Evolutionary conservation across 2,113 vertebrate species (phyloP), one percentile per base, ranked within the genome.

Genomic region (Lutjanus erythropterus): DNA sequence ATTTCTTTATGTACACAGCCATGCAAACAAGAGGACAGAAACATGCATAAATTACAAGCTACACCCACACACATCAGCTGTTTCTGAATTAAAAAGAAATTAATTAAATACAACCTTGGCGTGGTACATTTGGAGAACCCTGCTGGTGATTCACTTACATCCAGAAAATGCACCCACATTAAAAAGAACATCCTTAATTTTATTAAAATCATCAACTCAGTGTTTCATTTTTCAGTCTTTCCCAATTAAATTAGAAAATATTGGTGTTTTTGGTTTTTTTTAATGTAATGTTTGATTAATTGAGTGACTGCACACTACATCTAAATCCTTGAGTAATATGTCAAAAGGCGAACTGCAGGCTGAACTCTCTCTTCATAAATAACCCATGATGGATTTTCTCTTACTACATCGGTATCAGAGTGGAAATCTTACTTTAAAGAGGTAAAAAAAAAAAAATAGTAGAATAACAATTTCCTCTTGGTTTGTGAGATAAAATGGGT

Each of bases 391-490:
- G 0, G 42, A 77, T 71, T n/a, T 67, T 23, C 47, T 71, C 27
- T 55, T 10, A 49, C 12, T 50, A 9, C 0, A 1, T 0, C 10
- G 44, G 31, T 58, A 70, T 81, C 60, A 19, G 4, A 50, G 71
- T 58, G 35, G 4, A 59, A 75, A 71, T 76, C 31, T 16, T 25
- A 60, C 65, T 76, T 61, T 12, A 62, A 71, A 52, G 9, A 18
- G 25, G 2, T 1, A 9, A 25, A 9, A 29, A 46, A 47, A 39
- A 18, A 64, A 55, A 72, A 37, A 60, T 3, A 27, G 33, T 23
- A 61, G 41, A 68, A 69, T 42, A 74, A 78, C 62, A 91, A 86
- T 88, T 83, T 89, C 65, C 82, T 78, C 46, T 75, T 66, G 69
- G 81, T 80, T 78, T 74, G 49, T 50, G 33, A 71, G 71, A 87